Base-by-base conservation (phyloP, 2,888 invertebrate genomes). In the Hyles lineata region DNA sequence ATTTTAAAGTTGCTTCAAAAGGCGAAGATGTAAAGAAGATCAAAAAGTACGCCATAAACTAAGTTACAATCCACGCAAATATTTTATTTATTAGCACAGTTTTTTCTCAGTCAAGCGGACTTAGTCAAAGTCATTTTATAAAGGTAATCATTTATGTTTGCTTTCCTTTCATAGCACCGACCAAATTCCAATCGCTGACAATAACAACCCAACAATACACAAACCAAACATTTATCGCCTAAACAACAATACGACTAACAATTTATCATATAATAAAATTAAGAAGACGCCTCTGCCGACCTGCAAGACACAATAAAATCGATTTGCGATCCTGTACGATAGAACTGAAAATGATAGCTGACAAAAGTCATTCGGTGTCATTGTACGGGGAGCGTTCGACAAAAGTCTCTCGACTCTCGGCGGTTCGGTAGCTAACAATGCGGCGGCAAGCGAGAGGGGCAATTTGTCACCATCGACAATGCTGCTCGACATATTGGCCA, bases 401-500 rank as follows among this genome's bases (percentile, higher is more conserved):
- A 92, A 92, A 89, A 88, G 89, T 83, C 82, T 85, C 79, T 81
- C 85, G 85, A 82, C 84, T 85, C 79, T 81, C 85, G 85, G 82
- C 85, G 87, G 85, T 84, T 87, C 89, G 85, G 90, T 87, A 88
- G 90, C 87, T 83, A 87, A 93, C 94, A 93, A 93, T 90, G 89
- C 87, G 87, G 90, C 91, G 89, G 92, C 90, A 85, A 88, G 90
- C 90, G 89, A 90, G 90, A 88, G 85, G 84, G 85, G 91, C 90
- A 94, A 94, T 94, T 94, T 94, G 94, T 94, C 94, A 94, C 88
- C 83, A 87, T 93, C 93, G 92, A 94, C 94, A 94, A 94, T 91
- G 81, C 90, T 82, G 87, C 85, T 82, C 92, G 94, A 92, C 92
- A 91, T 92, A 94, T 93, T 93, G 94, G 91, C 92, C 93, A 94